Percentiles rank a stretch among this genome's conserved stretches.
phyloP scores from a whole-genome alignment of 1,140 invertebrate species.

The Pectinophora gossypiella region DNA sequence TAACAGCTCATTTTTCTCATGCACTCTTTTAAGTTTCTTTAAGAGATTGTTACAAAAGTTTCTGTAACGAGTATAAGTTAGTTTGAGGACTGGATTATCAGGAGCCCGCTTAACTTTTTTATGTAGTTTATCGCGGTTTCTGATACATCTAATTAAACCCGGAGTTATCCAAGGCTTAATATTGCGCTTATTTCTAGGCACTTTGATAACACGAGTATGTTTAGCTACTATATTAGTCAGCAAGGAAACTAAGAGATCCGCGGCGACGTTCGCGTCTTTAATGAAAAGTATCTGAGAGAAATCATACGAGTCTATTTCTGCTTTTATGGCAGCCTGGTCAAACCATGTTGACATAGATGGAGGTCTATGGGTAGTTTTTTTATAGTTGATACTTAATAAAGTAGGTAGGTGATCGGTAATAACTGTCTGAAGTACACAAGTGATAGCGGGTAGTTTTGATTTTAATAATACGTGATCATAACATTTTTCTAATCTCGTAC shows the following conservation, averaged over 20 bases:
- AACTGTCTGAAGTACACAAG: neutral
- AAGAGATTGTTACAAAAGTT: conserved; percentile 3
- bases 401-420: neutral
- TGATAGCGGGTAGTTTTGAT: neutral
- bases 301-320: neutral
- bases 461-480: neutral
- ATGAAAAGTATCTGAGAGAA: neutral
- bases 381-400: neutral
- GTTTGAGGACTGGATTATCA: neutral
- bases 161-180: conserved; percentile 1
- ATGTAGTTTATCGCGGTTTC: neutral
- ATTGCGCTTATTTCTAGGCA: neutral
- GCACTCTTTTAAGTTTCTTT: neutral
- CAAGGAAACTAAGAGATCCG: neutral
- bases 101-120: neutral
- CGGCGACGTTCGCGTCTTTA: neutral
- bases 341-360: neutral
- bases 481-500: neutral
- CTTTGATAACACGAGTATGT: neutral
- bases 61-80: neutral
- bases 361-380: neutral
- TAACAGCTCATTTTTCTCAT: neutral
- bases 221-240: neutral
- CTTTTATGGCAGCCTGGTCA: neutral
- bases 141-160: neutral